Base-by-base conservation (phyloP, 2,797 vertebrate genomes). In the Rhinatrema bivittatum region DNA sequence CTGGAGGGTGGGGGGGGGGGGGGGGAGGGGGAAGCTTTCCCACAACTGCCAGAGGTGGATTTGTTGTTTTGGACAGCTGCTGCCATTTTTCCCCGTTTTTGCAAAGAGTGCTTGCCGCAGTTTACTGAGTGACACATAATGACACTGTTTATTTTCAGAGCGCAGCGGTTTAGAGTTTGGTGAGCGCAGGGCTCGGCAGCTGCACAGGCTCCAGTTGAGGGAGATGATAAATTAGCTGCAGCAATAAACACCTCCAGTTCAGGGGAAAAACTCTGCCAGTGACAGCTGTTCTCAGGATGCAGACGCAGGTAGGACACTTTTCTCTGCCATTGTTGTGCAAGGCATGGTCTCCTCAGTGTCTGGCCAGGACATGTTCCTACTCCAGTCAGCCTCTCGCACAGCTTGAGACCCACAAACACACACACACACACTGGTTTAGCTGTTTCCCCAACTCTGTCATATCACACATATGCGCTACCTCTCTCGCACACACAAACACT, bases 261-360 rank as follows among this genome's bases (percentile, higher is more conserved):
- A n/a, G 2, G 6, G 16, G 14, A 33, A 11, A 15, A 1, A 7
- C 36, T 10, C 16, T 20, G 25, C 9, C 14, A 39, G 17, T 4
- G 9, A 13, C 10, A n/a, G 25, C 5, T 19, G 22, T 14, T 29
- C 15, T 28, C 6, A 11, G 30, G 32, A 23, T 30, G 18, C 9
- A 25, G n/a, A 2, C 15, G n/a, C n/a, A n/a, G n/a, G 29, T 8
- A 7, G 1, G 13, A 3, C 4, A 8, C 7, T 18, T 2, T 6
- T 6, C 19, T 35, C 25, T 6, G 14, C 16, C 16, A 13, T 37
- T 20, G n/a, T 3, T 8, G 6, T n/a, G n/a, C n/a, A n/a, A n/a
- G n/a, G n/a, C n/a, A n/a, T n/a, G n/a, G n/a, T n/a, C n/a, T n/a
- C n/a, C n/a, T n/a, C n/a, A n/a, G n/a, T n/a, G n/a, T n/a, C n/a